These are phyloP conservation scores for Plagodis dolabraria DNA, from an alignment of 2,888 invertebrate species.

Conservation along the genomic window DNA sequence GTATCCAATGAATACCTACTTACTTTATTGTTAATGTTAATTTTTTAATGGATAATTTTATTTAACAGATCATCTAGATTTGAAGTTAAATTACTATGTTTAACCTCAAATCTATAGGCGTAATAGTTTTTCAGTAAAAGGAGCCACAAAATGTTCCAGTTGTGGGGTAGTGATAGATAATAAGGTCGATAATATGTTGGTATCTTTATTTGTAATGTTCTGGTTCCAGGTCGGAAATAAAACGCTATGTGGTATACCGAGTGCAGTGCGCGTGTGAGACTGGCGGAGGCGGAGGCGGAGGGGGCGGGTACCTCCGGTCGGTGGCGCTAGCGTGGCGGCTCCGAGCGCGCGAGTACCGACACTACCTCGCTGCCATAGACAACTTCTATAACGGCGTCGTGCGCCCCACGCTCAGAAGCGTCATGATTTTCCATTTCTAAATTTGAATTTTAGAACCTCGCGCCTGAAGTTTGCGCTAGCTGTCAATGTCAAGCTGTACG, in stretches of 20 bases:
- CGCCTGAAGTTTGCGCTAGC: not conserved
- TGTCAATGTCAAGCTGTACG: not conserved
- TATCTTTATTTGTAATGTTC: not conserved
- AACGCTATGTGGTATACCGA: conserved; percentile 51
- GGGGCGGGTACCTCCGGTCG: conserved; percentile 46
- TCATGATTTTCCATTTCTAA: conserved; percentile 72
- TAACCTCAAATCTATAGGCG: too few relatives aligned
- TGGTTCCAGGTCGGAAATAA: conserved; percentile 58
- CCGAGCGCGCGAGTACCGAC: conserved; percentile 58
- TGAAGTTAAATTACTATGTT: too few relatives aligned
- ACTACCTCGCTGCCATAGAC: conserved; percentile 60
- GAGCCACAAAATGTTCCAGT: too few relatives aligned
- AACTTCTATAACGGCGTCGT: conserved; percentile 71
- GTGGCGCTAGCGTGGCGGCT: conserved; percentile 58
- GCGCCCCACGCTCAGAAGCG: conserved; percentile 66
- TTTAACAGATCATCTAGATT: too few relatives aligned
- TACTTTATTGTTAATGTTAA: too few relatives aligned
- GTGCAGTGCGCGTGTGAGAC: conserved; percentile 43
- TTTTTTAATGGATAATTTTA: too few relatives aligned
- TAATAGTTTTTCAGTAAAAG: too few relatives aligned
- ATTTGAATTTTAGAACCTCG: not conserved
- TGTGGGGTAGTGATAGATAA: too few relatives aligned
- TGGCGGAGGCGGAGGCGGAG: too few relatives aligned
- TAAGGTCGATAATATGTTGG: too few relatives aligned
- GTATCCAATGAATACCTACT: too few relatives aligned